Evolutionary conservation across 2,113 vertebrate species (phyloP).

Genomic region (Platichthys stellatus): DNA sequence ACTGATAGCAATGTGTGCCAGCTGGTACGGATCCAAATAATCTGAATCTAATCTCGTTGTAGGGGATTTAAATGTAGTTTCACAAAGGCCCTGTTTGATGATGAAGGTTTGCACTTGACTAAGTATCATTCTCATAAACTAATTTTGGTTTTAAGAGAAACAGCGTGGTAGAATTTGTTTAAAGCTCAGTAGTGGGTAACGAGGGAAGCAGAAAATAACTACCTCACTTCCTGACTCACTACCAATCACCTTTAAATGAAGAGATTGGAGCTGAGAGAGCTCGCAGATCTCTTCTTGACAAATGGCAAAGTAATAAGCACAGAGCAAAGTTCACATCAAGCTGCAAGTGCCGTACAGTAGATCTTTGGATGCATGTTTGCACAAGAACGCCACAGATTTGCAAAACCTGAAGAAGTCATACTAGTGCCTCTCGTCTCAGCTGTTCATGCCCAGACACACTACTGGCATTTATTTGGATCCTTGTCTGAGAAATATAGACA

Average conservation of each 20-base stretch:
- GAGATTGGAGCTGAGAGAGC: not conserved
- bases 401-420: slow-evolving; percentile 9
- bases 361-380: slow-evolving; percentile 44
- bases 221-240: slow-evolving; percentile 15
- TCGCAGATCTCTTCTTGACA: not conserved
- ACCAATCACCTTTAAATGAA: not conserved
- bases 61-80: too few species aligned
- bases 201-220: too few species aligned
- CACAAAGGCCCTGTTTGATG: too few species aligned
- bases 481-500: not conserved
- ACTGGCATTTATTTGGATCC: slow-evolving; percentile 13
- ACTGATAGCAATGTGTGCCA: too few species aligned
- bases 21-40: too few species aligned
- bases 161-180: not conserved
- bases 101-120: too few species aligned
- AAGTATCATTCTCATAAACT: too few species aligned
- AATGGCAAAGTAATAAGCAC: not conserved
- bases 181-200: not conserved
- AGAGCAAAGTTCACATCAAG: slow-evolving; percentile 46
- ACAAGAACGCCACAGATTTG: slow-evolving; percentile 35
- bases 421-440: not conserved
- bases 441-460: slow-evolving; percentile 30
- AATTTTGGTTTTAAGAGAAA: not conserved
- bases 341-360: not conserved
- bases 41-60: too few species aligned